phyloP scores from a whole-genome alignment of 2,113 vertebrate species.

The Gobio gobio region DNA sequence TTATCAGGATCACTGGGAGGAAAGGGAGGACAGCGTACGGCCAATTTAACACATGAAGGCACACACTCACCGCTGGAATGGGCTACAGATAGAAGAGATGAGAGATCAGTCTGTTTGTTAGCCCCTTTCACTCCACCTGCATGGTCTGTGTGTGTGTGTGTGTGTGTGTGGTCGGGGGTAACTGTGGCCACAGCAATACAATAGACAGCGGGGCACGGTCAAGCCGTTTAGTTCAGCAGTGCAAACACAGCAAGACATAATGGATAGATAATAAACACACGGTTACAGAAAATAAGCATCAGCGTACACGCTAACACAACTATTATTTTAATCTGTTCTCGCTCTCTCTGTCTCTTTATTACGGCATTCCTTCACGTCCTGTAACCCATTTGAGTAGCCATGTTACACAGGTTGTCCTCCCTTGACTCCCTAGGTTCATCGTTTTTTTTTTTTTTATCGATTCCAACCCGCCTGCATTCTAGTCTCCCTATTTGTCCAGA shows the following conservation, averaged over 20 bases:
- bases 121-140: conserved; percentile 42
- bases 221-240: conserved; percentile 43
- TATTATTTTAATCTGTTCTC: conserved; percentile 16
- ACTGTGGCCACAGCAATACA: conserved; percentile 28
- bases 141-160: neutral
- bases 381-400: conserved; percentile 64
- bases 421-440: conserved; percentile 68
- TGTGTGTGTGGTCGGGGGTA: neutral
- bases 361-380: conserved; percentile 60
- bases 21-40: conserved; percentile 45
- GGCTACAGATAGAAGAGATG: conserved; percentile 50
- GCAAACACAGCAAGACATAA: conserved; percentile 34
- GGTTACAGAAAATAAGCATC: conserved; percentile 18
- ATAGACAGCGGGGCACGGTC: conserved; percentile 24
- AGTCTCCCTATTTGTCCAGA: conserved; percentile 68
- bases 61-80: conserved; percentile 57
- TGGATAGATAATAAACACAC: conserved; percentile 36
- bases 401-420: conserved; percentile 69
- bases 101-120: conserved; percentile 58
- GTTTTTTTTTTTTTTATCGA: conserved; percentile 70
- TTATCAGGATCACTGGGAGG: conserved; percentile 66
- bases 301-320: conserved; percentile 9
- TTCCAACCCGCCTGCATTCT: conserved; percentile 71
- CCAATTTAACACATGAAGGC: conserved; percentile 64
- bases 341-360: neutral